These are phyloP conservation scores for Euplexia lucipara DNA, from an alignment of 2,888 invertebrate genomes.

Conservation along the genomic window DNA sequence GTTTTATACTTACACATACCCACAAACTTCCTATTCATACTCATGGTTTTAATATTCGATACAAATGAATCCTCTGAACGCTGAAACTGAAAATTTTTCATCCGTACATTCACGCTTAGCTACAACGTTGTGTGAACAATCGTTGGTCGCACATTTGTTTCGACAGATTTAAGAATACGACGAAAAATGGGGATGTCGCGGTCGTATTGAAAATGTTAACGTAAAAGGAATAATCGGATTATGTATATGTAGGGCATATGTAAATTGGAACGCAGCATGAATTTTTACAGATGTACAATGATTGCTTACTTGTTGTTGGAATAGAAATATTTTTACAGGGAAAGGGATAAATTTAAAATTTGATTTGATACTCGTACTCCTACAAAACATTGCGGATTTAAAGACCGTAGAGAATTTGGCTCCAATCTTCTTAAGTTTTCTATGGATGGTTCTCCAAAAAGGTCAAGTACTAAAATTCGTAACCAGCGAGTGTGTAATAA, in stretches of 20 bases:
- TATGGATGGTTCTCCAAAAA: no score
- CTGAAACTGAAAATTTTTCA: slow-evolving; percentile 25
- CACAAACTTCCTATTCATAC: neutral
- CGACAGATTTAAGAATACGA: slow-evolving; percentile 17
- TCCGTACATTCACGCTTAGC: slow-evolving; percentile 18
- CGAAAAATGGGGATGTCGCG: slow-evolving; percentile 5
- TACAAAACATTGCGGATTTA: neutral
- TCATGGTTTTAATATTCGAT: neutral
- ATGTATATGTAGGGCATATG: neutral
- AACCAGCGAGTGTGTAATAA: no score
- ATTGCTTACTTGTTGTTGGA: no score
- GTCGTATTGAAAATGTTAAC: neutral
- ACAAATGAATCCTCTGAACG: slow-evolving; percentile 13
- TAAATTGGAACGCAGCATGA: neutral
- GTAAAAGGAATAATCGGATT: slow-evolving; percentile 10
- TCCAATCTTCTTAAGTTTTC: no score
- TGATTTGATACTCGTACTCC: neutral
- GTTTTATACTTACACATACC: neutral
- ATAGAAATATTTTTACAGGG: neutral
- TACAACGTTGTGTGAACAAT: slow-evolving; percentile 20
- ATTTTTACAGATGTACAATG: neutral
- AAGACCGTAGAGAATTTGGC: neutral
- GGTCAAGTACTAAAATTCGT: no score
- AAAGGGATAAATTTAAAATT: neutral
- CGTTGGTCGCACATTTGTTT: slow-evolving; percentile 41